Base-by-base conservation (phyloP, 1,140 invertebrate species). In the Centruroides vittatus region DNA sequence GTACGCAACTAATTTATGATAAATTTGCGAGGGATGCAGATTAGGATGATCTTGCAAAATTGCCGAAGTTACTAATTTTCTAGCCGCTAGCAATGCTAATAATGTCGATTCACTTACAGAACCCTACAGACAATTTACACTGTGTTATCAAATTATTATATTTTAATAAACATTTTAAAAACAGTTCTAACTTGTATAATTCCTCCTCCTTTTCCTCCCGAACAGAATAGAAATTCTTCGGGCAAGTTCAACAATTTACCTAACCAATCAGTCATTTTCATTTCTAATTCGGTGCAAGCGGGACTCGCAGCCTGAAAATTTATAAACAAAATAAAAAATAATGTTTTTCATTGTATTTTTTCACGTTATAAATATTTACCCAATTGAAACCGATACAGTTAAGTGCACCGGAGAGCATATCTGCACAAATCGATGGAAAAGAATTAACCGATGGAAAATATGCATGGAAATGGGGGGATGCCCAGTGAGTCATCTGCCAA, bases 81-180 rank as follows among this genome's bases (percentile, higher is more conserved):
- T 60, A 0, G 96, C 95, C 0, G 95, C 93, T 65, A 98, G 73
- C 82, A 98, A 87, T 34, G 85, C 86, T 6, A 98, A 92, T 61
- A 98, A 80, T 47, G 98, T 84, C 71, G 94, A 97, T 75, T 98
- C 95, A 68, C 92, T 96, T 0, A 95, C 94, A 4, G 92, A 97
- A 41, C 91, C 88, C 92, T 98, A 69, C 58, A 78, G 35, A 6
- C 0, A 78, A 41, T 41, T 41, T 8, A 41, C 41, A 41, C 5
- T 41, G 5, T 41, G 8, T 41, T 41, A 41, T 41, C 3, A 6
- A 41, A 41, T 5, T 41, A 41, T 6, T 41, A 41, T 41, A 41
- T 57, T 56, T 34, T 35, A 57, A 47, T 36, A 13, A 13, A 54
- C 55, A 46, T 13, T 35, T 58, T 1, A 6, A 6, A 6, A 6